Base-by-base conservation (phyloP, 2,797 vertebrate species). In the Anableps anableps region DNA sequence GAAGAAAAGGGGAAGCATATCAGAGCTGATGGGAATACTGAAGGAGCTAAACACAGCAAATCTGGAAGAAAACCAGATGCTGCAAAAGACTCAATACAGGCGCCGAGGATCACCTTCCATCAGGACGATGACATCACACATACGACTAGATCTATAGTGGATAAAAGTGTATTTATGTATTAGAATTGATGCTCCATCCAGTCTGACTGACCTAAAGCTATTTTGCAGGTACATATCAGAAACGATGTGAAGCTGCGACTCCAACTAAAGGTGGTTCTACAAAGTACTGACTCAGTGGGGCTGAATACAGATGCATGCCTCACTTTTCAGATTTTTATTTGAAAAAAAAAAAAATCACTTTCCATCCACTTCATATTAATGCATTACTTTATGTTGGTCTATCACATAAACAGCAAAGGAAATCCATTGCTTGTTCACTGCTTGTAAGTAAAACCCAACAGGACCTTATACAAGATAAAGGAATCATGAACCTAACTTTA, bases 21-120 rank as follows among this genome's bases (percentile, higher is more conserved):
- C 11, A 31, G 34, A 53, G 75, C 79, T 79, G 43, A 17, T 31
- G 7, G n/a, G 36, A 23, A 81, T 72, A 82, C 70, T 77, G 21
- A 31, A 72, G 13, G 50, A 82, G 58, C 14, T 31, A 16, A 6
- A 34, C 58, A 34, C 58, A 34, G 16, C 16, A 62, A 34, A 19
- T 29, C 7, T 3, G 6, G 5, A 19, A 19, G 16, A 62, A 62
- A 62, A 31, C 17, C 31, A 17, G 17, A 62, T 31, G 60, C 29
- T 62, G 60, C 16, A 17, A 31, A 7, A 34, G 47, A 48, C 47
- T 16, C 14, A 48, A 48, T 47, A 48, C 21, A 5, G 19, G 21
- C 4, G 5, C 50, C 3, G 19, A 53, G 5, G 50, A 23, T 53
- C 21, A 1, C 51, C 51, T 53, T 53, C 51, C 51, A 53, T 3